phyloP scores from a whole-genome alignment of 2,113 vertebrate genomes.

The Paramormyrops kingsleyae region DNA sequence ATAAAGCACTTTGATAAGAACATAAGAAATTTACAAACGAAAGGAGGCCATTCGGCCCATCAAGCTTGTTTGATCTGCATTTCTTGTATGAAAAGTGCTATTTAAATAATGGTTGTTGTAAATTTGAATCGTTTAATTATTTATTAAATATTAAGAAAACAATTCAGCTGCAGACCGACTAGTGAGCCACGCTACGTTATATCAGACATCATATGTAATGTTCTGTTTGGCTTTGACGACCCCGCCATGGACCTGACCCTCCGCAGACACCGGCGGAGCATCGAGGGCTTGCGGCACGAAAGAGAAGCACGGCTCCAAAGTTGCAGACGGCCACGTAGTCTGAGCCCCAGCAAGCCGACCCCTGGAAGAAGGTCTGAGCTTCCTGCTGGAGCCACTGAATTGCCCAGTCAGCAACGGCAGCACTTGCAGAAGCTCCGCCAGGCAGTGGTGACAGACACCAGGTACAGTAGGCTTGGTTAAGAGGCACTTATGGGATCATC shows the following conservation, averaged over 20 bases:
- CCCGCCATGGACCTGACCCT: background rate
- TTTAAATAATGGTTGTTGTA: background rate
- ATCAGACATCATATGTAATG: background rate
- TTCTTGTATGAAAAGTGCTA: background rate
- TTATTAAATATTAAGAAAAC: background rate
- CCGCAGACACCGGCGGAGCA: conserved; percentile 70
- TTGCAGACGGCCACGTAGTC: conserved; percentile 66
- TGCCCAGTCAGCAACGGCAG: conserved; percentile 64
- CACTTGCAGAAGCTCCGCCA: conserved; percentile 73
- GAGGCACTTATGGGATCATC: background rate
- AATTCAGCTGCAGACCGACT: background rate
- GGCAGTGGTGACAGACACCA: conserved; percentile 70
- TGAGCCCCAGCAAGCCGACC: conserved; percentile 72
- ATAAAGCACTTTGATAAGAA: background rate
- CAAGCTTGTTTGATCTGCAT: background rate
- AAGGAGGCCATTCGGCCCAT: too few relatives aligned
- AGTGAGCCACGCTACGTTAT: background rate
- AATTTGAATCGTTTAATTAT: background rate
- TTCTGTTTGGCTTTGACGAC: background rate
- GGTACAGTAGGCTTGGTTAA: conserved; percentile 50
- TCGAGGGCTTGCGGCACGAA: conserved; percentile 68
- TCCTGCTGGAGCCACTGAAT: conserved; percentile 42
- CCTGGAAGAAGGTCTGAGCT: conserved; percentile 34
- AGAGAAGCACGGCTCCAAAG: conserved; percentile 66
- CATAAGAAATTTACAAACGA: too few relatives aligned